phyloP scores from a whole-genome alignment of 2,113 vertebrate species.

The Mormyrus lacerda region DNA sequence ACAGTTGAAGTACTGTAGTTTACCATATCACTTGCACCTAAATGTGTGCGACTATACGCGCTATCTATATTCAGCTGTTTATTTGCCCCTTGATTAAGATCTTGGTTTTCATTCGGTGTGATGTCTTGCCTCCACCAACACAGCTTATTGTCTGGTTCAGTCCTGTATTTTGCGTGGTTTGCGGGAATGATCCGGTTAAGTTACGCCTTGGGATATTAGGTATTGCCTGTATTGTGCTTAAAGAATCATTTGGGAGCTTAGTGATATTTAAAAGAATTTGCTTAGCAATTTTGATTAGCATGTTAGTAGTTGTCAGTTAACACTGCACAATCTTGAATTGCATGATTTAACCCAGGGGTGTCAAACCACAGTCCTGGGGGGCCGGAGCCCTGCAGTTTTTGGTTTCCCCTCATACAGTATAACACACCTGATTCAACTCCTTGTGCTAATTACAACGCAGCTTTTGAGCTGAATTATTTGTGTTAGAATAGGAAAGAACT shows the following conservation, averaged over 20 bases:
- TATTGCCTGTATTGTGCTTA: not conserved
- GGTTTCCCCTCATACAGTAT: too few species aligned
- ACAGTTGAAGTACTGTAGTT: not conserved
- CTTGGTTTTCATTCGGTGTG: not conserved
- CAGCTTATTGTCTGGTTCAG: not conserved
- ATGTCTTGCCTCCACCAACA: not conserved
- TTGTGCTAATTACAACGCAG: too few species aligned
- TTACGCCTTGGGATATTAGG: not conserved
- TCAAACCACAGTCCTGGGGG: too few species aligned
- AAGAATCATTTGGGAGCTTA: not conserved
- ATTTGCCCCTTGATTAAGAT: not conserved
- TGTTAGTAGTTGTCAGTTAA: not conserved
- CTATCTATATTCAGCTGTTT: not conserved
- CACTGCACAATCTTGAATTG: not conserved
- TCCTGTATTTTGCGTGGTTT: not conserved
- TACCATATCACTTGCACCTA: not conserved
- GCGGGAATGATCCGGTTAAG: not conserved
- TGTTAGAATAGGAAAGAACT: too few species aligned
- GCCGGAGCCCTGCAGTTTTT: too few species aligned
- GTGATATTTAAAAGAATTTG: not conserved
- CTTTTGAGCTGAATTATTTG: too few species aligned
- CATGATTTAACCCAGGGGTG: not conserved
- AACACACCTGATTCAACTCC: too few species aligned
- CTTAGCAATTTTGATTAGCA: not conserved
- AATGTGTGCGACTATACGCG: not conserved